phyloP scores from a whole-genome alignment of 2,113 vertebrate genomes.

The Nothobranchius furzeri region DNA sequence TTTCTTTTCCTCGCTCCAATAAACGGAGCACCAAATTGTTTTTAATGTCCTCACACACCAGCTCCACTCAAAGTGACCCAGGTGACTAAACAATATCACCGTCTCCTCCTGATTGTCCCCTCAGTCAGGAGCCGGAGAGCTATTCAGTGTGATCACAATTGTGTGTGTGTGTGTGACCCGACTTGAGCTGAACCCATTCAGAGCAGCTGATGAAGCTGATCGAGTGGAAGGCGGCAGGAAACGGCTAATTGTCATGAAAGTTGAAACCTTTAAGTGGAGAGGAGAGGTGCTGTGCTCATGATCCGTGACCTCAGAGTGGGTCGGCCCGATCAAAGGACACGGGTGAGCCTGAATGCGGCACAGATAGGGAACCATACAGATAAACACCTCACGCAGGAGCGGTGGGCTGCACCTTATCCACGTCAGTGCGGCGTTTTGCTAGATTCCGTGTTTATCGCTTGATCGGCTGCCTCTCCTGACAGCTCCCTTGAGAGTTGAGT shows the following conservation, averaged over 20 bases:
- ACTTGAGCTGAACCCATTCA: constrained; percentile 25
- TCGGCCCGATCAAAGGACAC: constrained; percentile 61
- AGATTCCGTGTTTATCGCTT: constrained; percentile 56
- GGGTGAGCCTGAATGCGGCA: constrained; percentile 28
- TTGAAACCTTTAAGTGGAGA: constrained; percentile 43
- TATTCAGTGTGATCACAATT: constrained; percentile 12
- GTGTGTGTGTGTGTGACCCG: neutral
- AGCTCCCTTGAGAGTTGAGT: constrained; percentile 52
- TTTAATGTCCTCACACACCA: constrained; percentile 36
- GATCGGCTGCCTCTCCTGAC: constrained; percentile 64
- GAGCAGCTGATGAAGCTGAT: constrained; percentile 40
- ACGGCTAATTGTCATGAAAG: constrained; percentile 43
- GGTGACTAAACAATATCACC: constrained; percentile 10
- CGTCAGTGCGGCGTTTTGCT: constrained; percentile 35
- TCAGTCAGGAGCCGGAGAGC: neutral
- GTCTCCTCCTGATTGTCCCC: constrained; percentile 17
- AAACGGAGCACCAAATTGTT: constrained; percentile 47
- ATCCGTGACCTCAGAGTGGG: constrained; percentile 58
- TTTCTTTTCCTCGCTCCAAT: constrained; percentile 27
- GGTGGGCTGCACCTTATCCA: constrained; percentile 22
- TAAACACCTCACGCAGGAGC: constrained; percentile 53
- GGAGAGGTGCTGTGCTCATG: constrained; percentile 19
- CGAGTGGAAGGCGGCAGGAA: constrained; percentile 42
- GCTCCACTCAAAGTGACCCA: constrained; percentile 8
- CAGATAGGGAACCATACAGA: constrained; percentile 53